Conservation (phyloP, 2,888 invertebrate species). For the Penaeus monodon region DNA sequence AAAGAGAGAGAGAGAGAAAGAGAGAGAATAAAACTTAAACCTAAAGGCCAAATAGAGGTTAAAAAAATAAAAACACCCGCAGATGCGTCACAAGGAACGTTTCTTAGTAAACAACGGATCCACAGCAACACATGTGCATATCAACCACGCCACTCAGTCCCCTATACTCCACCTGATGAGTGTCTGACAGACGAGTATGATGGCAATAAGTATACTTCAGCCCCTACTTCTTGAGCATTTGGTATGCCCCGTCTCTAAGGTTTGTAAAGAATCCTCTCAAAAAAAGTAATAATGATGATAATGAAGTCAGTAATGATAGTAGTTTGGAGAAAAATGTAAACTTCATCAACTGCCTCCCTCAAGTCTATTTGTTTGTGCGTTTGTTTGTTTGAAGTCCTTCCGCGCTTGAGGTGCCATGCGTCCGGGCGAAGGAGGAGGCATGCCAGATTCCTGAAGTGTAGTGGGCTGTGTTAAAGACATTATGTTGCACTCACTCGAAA, state of each 20-base stretch:
- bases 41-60: no score
- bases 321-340: no score
- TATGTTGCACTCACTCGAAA: slow-evolving; percentile 54
- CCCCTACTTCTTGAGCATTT: slow-evolving; percentile 15
- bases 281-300: no score
- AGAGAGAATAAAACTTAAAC: no score
- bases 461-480: slow-evolving; percentile 22
- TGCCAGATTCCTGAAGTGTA: slow-evolving; percentile 24
- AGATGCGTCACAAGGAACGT: slow-evolving; percentile 1
- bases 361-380: no score
- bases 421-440: no score
- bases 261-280: slow-evolving; percentile 13
- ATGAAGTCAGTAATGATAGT: no score
- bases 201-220: slow-evolving; percentile 27
- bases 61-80: background rate
- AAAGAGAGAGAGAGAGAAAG: no score
- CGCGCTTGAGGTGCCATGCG: no score
- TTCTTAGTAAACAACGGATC: slow-evolving; percentile 30
- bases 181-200: slow-evolving; percentile 22
- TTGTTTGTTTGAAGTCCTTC: no score
- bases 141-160: slow-evolving; percentile 40
- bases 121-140: slow-evolving; percentile 45
- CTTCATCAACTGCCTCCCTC: no score
- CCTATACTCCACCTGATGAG: slow-evolving; percentile 10
- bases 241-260: background rate